Conservation (phyloP, 2,113 vertebrate genomes). For the Pelobates fuscus region DNA sequence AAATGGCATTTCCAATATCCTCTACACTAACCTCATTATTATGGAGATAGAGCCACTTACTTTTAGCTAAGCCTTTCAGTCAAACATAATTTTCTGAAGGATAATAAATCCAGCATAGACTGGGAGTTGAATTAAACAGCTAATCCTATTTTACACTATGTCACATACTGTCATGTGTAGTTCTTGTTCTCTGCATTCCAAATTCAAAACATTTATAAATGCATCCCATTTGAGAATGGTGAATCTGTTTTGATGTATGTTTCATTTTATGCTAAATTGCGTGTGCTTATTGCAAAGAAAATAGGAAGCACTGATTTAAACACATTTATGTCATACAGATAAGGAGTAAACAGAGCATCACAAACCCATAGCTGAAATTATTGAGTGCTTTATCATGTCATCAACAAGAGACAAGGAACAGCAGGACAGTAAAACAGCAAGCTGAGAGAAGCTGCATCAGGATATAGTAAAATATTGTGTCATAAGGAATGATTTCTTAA, state of each 20-base stretch:
- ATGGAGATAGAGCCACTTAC: constrained; percentile 38
- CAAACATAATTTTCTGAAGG: constrained; percentile 45
- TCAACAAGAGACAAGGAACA: not conserved
- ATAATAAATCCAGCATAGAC: constrained; percentile 42
- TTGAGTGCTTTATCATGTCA: constrained; percentile 30
- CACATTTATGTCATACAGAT: not conserved
- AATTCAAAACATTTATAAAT: constrained; percentile 24
- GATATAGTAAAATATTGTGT: not conserved
- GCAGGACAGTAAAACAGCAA: constrained; percentile 16
- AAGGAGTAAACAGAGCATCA: constrained; percentile 7
- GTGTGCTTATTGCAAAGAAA: constrained; percentile 35
- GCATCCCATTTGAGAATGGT: constrained; percentile 9
- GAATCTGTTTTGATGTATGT: constrained; percentile 27
- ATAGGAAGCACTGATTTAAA: constrained; percentile 6
- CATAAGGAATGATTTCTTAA: not conserved
- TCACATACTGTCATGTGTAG: constrained; percentile 38
- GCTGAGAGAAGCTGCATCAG: not conserved
- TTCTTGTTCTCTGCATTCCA: not conserved
- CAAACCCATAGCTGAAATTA: constrained; percentile 18
- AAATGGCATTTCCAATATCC: constrained; percentile 45
- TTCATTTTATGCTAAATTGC: constrained; percentile 37
- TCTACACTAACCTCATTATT: constrained; percentile 42
- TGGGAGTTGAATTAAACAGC: constrained; percentile 36
- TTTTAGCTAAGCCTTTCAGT: constrained; percentile 47
- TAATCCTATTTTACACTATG: constrained; percentile 43